Conservation (phyloP, 2,113 vertebrate species). For the Rhombomys opimus region DNA sequence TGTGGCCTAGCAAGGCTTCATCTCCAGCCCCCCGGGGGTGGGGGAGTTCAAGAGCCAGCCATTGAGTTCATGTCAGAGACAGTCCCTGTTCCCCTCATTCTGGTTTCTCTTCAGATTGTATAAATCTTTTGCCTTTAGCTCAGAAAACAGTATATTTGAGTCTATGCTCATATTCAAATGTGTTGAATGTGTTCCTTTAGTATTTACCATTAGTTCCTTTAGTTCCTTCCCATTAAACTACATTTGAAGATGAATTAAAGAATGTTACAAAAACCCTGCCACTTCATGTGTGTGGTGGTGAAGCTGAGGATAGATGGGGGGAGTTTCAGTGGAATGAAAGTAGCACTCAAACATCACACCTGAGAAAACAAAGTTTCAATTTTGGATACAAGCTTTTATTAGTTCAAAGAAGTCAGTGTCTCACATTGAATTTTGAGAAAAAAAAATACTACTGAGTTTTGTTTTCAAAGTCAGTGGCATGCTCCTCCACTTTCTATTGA, state of each 20-base stretch:
- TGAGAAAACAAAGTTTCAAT: neutral
- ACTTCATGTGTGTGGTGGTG: neutral
- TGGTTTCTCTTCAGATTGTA: too few relatives aligned
- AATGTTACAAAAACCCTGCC: neutral
- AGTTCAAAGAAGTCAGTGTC: neutral
- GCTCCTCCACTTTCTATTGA: neutral
- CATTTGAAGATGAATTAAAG: neutral
- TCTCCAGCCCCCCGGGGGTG: too few relatives aligned
- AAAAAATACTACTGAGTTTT: neutral
- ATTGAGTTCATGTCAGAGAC: too few relatives aligned
- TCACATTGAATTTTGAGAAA: neutral
- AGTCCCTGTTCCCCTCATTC: too few relatives aligned
- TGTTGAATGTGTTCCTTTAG: neutral
- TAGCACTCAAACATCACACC: neutral
- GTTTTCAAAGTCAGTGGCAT: neutral
- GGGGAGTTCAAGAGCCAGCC: too few relatives aligned
- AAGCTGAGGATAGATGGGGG: accelerated
- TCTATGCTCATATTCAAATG: neutral
- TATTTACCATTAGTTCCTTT: too few relatives aligned
- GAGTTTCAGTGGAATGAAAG: neutral
- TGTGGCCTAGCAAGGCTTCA: too few relatives aligned
- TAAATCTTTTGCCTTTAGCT: neutral
- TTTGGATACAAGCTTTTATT: neutral
- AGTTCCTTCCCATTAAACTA: neutral
- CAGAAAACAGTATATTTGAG: neutral